Evolutionary conservation across 2,888 invertebrate genomes (phyloP).

Genomic region (Lydus trimaculatus): DNA sequence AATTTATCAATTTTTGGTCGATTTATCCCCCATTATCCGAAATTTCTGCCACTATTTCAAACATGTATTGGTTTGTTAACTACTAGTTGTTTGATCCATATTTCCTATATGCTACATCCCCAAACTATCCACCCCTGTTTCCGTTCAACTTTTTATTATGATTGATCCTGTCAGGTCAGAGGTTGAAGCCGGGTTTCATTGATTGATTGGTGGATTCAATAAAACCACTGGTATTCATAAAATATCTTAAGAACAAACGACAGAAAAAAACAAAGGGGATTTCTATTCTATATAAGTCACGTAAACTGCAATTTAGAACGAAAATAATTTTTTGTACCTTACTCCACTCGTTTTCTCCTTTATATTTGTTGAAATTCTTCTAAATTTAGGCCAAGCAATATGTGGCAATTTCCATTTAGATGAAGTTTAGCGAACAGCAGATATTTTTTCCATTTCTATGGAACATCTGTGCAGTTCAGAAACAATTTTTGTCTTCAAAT

Average conservation of each 20-base stretch:
- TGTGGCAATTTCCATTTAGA: constrained; percentile 54
- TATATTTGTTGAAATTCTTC: constrained; percentile 36
- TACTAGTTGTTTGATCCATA: not conserved
- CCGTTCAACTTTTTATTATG: constrained; percentile 25
- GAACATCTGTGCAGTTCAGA: constrained; percentile 48
- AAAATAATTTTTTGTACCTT: not conserved
- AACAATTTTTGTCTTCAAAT: constrained; percentile 40
- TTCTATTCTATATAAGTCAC: not conserved
- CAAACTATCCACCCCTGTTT: constrained; percentile 18
- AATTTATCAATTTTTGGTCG: not conserved
- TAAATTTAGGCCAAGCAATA: constrained; percentile 46
- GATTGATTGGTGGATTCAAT: constrained; percentile 29
- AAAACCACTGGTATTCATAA: not conserved
- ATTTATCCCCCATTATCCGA: not conserved
- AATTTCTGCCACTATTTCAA: not conserved
- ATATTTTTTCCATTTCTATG: constrained; percentile 47
- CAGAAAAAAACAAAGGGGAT: not conserved
- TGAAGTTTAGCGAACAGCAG: constrained; percentile 47
- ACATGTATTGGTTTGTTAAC: not conserved
- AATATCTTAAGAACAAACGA: not conserved
- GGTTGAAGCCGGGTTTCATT: constrained; percentile 17
- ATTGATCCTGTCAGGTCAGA: constrained; percentile 25
- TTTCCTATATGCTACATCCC: no score
- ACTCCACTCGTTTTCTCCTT: not conserved
- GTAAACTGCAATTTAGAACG: not conserved